These are phyloP conservation scores for Cryptocephalus primarius DNA, from an alignment of 2,888 invertebrate species.

Conservation along the genomic window DNA sequence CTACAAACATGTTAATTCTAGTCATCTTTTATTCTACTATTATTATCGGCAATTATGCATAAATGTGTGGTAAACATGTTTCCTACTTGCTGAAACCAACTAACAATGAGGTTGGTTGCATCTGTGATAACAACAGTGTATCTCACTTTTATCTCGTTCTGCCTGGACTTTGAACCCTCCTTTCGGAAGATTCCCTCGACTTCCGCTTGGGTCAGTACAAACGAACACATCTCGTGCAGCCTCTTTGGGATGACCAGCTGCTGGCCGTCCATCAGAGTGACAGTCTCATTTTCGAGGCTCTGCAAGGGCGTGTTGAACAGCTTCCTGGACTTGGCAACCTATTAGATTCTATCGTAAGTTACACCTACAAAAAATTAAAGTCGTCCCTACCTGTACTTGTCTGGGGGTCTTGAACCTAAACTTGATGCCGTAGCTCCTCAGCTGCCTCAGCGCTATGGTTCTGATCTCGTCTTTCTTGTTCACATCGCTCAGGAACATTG, in stretches of 20 bases:
- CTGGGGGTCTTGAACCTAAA: conserved; percentile 57
- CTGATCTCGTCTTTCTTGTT: conserved; percentile 44
- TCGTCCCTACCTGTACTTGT: conserved; percentile 35
- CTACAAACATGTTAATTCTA: too few species aligned
- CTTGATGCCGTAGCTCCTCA: conserved; percentile 60
- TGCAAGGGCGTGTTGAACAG: conserved; percentile 46
- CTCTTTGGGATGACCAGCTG: conserved; percentile 62
- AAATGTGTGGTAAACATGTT: too few species aligned
- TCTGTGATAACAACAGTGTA: too few species aligned
- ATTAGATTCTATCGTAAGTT: conserved; percentile 8
- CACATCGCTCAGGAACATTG: conserved; percentile 47
- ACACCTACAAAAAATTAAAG: conserved; percentile 1
- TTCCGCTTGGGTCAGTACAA: conserved; percentile 54
- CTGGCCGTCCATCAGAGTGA: conserved; percentile 55
- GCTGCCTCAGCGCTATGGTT: conserved; percentile 49
- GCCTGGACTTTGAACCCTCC: conserved; percentile 73
- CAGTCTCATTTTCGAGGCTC: conserved; percentile 42
- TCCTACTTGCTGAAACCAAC: too few species aligned
- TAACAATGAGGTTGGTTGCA: too few species aligned
- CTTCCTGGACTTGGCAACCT: conserved; percentile 31
- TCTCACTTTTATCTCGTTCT: conserved; percentile 67
- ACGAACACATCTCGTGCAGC: conserved; percentile 59
- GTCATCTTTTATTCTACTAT: too few species aligned
- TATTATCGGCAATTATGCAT: too few species aligned
- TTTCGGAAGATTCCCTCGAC: conserved; percentile 83